These are phyloP conservation scores for Harlomillsia oculata DNA, from an alignment of 1,140 invertebrate species.

Conservation along the genomic window DNA sequence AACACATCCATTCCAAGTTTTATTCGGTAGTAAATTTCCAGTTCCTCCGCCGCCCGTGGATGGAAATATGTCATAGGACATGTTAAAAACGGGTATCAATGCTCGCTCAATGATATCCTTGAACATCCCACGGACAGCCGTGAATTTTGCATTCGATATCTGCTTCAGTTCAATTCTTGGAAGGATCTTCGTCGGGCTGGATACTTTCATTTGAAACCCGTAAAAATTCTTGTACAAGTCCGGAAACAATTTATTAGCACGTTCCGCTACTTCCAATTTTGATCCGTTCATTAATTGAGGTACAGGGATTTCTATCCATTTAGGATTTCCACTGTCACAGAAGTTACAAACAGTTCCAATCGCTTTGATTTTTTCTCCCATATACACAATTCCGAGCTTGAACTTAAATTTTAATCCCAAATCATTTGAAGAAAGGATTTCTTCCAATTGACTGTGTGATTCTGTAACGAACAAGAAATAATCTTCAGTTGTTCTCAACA, in stretches of 20 bases:
- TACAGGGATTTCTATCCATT: no score
- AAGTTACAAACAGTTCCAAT: no score
- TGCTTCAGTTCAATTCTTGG: not conserved
- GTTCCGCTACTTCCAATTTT: no score
- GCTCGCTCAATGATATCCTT: not conserved
- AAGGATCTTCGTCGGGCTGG: constrained; percentile 5
- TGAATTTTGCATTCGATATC: not conserved
- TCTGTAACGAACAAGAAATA: no score
- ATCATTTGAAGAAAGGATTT: no score
- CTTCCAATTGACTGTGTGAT: no score
- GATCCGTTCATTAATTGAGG: no score
- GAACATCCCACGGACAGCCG: constrained; percentile 10
- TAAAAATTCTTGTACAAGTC: constrained; percentile 6
- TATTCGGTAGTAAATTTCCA: not conserved
- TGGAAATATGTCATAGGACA: constrained; percentile 3
- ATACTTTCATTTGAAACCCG: constrained; percentile 1
- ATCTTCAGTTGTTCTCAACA: no score
- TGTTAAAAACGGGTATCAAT: not conserved
- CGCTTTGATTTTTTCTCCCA: no score
- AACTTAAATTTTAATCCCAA: no score
- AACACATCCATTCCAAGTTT: constrained; percentile 17
- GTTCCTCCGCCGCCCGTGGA: not conserved
- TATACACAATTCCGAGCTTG: no score
- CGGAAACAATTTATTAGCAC: not conserved
- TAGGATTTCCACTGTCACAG: no score